Evolutionary conservation across 2,888 invertebrate species (phyloP).

Genomic region (Zaprionus bogoriensis): DNA sequence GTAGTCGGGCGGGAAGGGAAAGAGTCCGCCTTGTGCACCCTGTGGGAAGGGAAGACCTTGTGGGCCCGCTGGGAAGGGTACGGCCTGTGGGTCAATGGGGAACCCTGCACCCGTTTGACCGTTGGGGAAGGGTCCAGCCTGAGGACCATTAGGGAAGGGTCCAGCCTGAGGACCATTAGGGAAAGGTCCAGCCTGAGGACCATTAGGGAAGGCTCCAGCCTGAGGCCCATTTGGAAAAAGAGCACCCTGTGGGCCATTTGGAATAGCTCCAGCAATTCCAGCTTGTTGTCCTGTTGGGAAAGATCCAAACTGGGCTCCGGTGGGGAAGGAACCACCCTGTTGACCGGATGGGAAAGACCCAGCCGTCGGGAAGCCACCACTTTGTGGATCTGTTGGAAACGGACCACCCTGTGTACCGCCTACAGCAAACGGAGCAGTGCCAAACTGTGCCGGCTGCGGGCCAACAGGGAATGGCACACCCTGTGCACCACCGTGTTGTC

Average conservation of each 20-base stretch:
- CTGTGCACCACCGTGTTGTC: constrained; percentile 12
- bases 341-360: not conserved
- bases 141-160: constrained; percentile 10
- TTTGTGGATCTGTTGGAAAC: constrained; percentile 11
- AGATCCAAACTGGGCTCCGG: constrained; percentile 6
- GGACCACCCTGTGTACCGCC: constrained; percentile 12
- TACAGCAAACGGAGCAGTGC: constrained; percentile 5
- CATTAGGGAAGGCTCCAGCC: not conserved
- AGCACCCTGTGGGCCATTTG: too few species aligned
- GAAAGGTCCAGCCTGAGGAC: not conserved
- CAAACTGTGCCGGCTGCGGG: constrained; percentile 13
- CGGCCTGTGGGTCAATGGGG: constrained; percentile 15
- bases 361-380: constrained; percentile 1
- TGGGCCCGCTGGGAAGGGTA: constrained; percentile 19
- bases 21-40: constrained; percentile 3
- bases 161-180: constrained; percentile 1
- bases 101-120: constrained; percentile 7
- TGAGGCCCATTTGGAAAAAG: not conserved
- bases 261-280: constrained; percentile 5
- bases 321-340: constrained; percentile 3
- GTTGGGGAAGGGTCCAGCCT: constrained; percentile 12
- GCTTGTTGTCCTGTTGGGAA: constrained; percentile 13
- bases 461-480: not conserved
- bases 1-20: constrained; percentile 41
- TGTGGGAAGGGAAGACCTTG: constrained; percentile 13